Evolutionary conservation across 2,113 vertebrate genomes (phyloP).

Genomic region (Eublepharis macularius): DNA sequence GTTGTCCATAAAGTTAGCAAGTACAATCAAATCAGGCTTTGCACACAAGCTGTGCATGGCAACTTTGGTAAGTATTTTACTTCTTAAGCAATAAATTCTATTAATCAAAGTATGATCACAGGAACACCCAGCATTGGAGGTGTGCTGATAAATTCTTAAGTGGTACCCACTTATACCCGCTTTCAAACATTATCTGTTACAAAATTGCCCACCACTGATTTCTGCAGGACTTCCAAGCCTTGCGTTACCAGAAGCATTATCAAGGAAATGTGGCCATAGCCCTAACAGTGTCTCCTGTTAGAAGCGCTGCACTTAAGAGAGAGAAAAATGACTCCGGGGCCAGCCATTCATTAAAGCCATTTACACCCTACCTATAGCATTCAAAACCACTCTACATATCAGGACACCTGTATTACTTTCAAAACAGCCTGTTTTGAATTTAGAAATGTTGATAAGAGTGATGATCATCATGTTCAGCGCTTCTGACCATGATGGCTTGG

Average conservation of each 20-base stretch:
- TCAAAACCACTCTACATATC: not conserved
- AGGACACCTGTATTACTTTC: not conserved
- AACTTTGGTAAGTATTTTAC: not conserved
- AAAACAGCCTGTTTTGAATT: not conserved
- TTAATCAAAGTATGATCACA: not conserved
- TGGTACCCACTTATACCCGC: not conserved
- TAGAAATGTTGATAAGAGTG: not conserved
- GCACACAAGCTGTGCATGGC: not conserved
- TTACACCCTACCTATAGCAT: not conserved
- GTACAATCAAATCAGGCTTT: not conserved
- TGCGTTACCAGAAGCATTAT: not conserved
- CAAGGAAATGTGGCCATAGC: not conserved
- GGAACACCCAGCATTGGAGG: not conserved
- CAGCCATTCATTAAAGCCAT: not conserved
- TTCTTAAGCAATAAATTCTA: not conserved
- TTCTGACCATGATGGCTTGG: not conserved
- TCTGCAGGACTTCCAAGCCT: not conserved
- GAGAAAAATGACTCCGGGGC: not conserved
- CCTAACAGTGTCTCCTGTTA: not conserved
- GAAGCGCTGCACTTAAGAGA: not conserved
- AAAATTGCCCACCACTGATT: not conserved
- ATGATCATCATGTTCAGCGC: not conserved
- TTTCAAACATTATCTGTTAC: not conserved
- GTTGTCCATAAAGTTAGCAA: not conserved
- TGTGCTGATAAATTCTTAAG: not conserved